phyloP scores from a whole-genome alignment of 2,113 vertebrate genomes.

The Corvus cornix region DNA sequence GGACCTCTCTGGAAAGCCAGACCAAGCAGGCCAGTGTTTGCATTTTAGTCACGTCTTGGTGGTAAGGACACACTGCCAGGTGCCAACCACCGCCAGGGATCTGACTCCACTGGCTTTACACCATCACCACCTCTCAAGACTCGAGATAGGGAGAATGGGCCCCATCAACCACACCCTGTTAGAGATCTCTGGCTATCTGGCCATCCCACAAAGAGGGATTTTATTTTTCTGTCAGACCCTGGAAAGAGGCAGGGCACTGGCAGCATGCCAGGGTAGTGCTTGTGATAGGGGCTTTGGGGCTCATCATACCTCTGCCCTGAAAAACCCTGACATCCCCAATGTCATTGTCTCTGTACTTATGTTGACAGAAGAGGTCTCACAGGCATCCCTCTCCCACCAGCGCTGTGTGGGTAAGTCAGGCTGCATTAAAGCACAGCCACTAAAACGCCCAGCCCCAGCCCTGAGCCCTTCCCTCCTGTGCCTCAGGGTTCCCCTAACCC shows the following conservation, averaged over 20 bases:
- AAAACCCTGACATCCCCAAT: not conserved
- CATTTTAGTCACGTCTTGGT: not conserved
- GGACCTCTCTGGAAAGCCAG: not conserved
- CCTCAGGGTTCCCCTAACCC: accelerated
- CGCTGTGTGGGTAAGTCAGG: accelerated
- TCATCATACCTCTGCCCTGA: not conserved
- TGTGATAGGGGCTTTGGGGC: accelerated
- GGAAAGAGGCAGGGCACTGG: not conserved
- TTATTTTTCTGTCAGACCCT: not conserved
- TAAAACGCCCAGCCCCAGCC: not conserved
- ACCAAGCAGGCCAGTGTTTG: not conserved
- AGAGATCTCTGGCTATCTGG: not conserved
- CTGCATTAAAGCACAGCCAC: not conserved
- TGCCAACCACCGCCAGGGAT: accelerated
- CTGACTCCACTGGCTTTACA: not conserved
- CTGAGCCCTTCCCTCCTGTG: not conserved
- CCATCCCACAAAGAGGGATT: not conserved
- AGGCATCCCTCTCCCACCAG: not conserved
- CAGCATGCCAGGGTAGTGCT: not conserved
- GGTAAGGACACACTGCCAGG: not conserved
- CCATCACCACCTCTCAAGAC: not conserved
- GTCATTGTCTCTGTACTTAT: not conserved
- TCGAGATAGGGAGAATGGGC: accelerated
- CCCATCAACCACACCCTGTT: accelerated
- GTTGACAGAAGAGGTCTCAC: not conserved